These are phyloP conservation scores for Acronicta psi DNA, from an alignment of 2,888 invertebrate genomes.

Conservation along the genomic window DNA sequence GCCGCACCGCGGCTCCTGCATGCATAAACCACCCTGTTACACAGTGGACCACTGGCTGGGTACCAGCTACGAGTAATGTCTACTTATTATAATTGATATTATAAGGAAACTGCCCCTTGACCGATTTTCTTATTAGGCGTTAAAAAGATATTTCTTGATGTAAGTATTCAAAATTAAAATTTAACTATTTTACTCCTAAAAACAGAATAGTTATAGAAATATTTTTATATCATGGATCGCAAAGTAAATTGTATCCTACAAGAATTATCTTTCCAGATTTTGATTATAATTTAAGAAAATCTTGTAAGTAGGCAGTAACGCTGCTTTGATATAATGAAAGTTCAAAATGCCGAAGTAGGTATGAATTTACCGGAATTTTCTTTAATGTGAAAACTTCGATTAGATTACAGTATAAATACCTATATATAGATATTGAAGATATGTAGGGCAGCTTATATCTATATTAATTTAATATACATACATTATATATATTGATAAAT, in stretches of 20 bases:
- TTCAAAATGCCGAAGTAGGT: slow-evolving; percentile 42
- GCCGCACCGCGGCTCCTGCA: slow-evolving; percentile 89
- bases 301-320: slow-evolving; percentile 47
- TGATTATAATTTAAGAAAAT: slow-evolving; percentile 58
- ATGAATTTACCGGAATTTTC: slow-evolving; percentile 26
- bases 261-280: slow-evolving; percentile 45
- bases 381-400: slow-evolving; percentile 41
- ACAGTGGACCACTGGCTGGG: slow-evolving; percentile 52
- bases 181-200: background rate
- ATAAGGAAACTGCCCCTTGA: slow-evolving; percentile 44
- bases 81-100: slow-evolving; percentile 42
- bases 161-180: slow-evolving; percentile 22
- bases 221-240: slow-evolving; percentile 5
- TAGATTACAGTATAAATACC: slow-evolving; percentile 22
- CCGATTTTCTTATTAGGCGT: slow-evolving; percentile 51
- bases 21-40: slow-evolving; percentile 88
- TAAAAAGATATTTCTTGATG: slow-evolving; percentile 42
- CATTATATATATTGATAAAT: slow-evolving; percentile 20
- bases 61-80: slow-evolving; percentile 50
- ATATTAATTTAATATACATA: too few relatives aligned
- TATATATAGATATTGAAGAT: slow-evolving; percentile 21
- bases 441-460: slow-evolving; percentile 6
- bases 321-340: slow-evolving; percentile 50
- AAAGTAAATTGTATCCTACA: slow-evolving; percentile 20
- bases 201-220: slow-evolving; percentile 13